These are phyloP conservation scores for Drosophila cardini DNA, from an alignment of 1,140 invertebrate genomes.

Conservation along the genomic window DNA sequence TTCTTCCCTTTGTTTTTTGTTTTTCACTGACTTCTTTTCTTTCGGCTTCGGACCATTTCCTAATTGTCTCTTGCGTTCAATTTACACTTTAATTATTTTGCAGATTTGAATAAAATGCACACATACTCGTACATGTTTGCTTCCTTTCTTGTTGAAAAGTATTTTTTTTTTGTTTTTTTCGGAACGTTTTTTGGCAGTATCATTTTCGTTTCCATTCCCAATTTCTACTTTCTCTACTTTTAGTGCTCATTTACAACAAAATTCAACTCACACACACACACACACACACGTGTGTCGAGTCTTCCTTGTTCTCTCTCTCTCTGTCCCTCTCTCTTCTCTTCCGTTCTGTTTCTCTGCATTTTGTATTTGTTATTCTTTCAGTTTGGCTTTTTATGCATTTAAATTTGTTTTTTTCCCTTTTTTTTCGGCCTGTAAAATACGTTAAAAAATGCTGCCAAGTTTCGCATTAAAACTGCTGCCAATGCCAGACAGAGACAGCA, in stretches of 20 bases:
- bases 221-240: slow-evolving; percentile 46
- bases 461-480: slow-evolving; percentile 55
- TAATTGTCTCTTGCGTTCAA: slow-evolving; percentile 73
- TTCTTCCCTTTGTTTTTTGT: background rate
- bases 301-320: background rate
- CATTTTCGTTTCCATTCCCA: slow-evolving; percentile 48
- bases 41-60: slow-evolving; percentile 57
- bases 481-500: slow-evolving; percentile 32
- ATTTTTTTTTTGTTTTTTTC: slow-evolving; percentile 40
- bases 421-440: slow-evolving; percentile 22
- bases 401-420: slow-evolving; percentile 28
- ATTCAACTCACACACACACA: slow-evolving; percentile 25
- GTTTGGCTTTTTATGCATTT: slow-evolving; percentile 47
- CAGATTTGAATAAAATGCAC: slow-evolving; percentile 72
- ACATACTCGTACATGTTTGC: slow-evolving; percentile 32
- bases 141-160: slow-evolving; percentile 43
- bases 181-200: slow-evolving; percentile 60
- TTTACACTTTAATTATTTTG: slow-evolving; percentile 78
- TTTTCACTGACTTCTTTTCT: background rate
- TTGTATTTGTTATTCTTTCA: slow-evolving; percentile 34
- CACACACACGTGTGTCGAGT: slow-evolving; percentile 8
- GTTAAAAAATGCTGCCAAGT: slow-evolving; percentile 48
- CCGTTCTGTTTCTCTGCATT: slow-evolving; percentile 13
- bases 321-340: background rate
- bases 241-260: slow-evolving; percentile 57